These are phyloP conservation scores for Ornithoptera priamus DNA, from an alignment of 2,888 invertebrate genomes.

Conservation along the genomic window DNA sequence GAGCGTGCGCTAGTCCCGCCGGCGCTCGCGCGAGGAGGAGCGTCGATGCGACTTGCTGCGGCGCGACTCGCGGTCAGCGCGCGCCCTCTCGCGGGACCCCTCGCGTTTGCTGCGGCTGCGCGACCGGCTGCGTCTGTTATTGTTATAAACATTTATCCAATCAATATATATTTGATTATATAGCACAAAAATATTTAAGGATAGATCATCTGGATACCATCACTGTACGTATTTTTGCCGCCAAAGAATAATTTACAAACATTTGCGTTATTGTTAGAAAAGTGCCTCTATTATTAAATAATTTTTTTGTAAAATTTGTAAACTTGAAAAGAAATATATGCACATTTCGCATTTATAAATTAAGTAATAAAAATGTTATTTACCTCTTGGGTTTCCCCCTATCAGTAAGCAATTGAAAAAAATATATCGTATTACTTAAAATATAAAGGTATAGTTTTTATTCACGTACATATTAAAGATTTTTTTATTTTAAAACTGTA, in stretches of 20 bases:
- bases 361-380: not conserved
- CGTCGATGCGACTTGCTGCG: conserved; percentile 67
- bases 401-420: not conserved
- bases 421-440: not conserved
- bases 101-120: conserved; percentile 51
- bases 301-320: too few relatives aligned
- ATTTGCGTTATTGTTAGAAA: too few relatives aligned
- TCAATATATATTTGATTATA: not conserved
- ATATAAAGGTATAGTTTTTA: not conserved
- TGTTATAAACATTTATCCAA: not conserved
- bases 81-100: conserved; percentile 55
- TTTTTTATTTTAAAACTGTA: too few relatives aligned
- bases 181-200: not conserved
- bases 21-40: conserved; percentile 62
- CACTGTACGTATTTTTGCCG: too few relatives aligned
- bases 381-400: not conserved
- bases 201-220: too few relatives aligned
- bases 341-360: not conserved
- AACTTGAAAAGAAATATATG: not conserved
- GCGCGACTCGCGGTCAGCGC: conserved; percentile 54
- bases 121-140: conserved; percentile 50
- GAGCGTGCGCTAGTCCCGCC: conserved; percentile 53
- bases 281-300: too few relatives aligned
- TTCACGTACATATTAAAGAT: too few relatives aligned
- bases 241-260: too few relatives aligned